Base-by-base conservation (phyloP, 2,888 invertebrate species). In the Sussaba pulchella region DNA sequence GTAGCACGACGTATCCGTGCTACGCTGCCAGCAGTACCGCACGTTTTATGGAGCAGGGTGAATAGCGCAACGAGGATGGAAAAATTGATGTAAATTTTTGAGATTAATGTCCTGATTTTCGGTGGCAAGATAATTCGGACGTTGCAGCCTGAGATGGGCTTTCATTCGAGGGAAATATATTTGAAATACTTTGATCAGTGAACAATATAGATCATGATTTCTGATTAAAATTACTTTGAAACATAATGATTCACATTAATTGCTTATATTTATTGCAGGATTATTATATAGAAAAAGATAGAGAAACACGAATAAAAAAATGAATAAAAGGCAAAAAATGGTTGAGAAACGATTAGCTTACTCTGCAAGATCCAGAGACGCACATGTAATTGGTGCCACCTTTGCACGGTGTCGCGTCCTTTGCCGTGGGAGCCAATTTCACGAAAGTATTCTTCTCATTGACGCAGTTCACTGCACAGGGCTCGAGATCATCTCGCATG, bases 351-450 rank as follows among this genome's bases (percentile, higher is more conserved):
- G 10, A 5, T 31, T 24, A 24, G 69, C 93, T 93, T 93, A 96
- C 96, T 93, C 94, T 94, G 90, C 96, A 96, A 85, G 94, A 93
- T 81, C 96, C 96, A 84, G 94, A 93, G 85, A 98, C 96, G 90
- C 98, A 98, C 94, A 98, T 96, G 89, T 98, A 95, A 78, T 96
- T 94, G 0, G 96, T 95, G 21, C 97, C 97, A 43, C 96, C 93
- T 71, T 95, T 95, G 89, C 98, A 98, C 0, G 97, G 96, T 0
- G 98, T 98, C 0, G 98, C 98, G 91, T 98, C 98, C 0, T 95
- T 94, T 0, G 95, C 97, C 70, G 95, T 95, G 52, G 96, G 96
- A 47, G 95, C 95, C 90, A 96, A 93, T 89, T 96, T 95, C 54
- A 96, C 96, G 85, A 95, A 95, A 24, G 95, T 95, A 86, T 95